Conservation (phyloP, 2,113 vertebrate species). For the Narcine bancroftii region DNA sequence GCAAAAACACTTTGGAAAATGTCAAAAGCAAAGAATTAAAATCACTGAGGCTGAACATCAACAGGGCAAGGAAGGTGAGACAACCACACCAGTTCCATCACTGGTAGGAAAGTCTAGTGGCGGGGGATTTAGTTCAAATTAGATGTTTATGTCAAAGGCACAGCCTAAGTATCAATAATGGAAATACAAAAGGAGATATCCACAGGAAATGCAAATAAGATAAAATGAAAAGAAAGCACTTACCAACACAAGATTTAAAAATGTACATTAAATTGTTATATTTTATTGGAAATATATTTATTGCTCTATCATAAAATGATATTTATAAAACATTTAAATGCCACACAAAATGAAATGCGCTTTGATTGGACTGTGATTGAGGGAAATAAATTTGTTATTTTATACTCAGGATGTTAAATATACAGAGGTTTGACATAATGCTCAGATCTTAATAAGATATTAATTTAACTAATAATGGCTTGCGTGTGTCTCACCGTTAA, state of each 20-base stretch:
- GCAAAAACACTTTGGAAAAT: not conserved
- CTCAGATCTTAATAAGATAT: not conserved
- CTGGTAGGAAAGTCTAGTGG: not conserved
- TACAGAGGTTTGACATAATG: not conserved
- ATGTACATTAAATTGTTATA: not conserved
- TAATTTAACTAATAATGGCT: not conserved
- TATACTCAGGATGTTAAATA: not conserved
- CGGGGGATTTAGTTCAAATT: not conserved
- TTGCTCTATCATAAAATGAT: not conserved
- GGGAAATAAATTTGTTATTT: not conserved
- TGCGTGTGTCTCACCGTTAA: slow-evolving; percentile 73
- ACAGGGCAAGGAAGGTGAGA: not conserved
- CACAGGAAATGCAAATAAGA: not conserved
- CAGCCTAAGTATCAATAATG: not conserved
- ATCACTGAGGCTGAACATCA: not conserved
- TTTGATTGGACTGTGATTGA: not conserved
- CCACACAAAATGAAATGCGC: not conserved
- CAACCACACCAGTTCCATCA: not conserved
- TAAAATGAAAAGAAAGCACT: not conserved
- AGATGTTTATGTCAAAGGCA: not conserved
- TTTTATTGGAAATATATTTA: not conserved
- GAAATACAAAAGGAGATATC: not conserved
- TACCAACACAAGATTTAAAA: not conserved
- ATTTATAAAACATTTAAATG: slow-evolving; percentile 11
- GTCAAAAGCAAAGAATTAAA: not conserved